These are phyloP conservation scores for Sphyrna mokarran DNA, from an alignment of 2,113 vertebrate genomes.

Conservation along the genomic window DNA sequence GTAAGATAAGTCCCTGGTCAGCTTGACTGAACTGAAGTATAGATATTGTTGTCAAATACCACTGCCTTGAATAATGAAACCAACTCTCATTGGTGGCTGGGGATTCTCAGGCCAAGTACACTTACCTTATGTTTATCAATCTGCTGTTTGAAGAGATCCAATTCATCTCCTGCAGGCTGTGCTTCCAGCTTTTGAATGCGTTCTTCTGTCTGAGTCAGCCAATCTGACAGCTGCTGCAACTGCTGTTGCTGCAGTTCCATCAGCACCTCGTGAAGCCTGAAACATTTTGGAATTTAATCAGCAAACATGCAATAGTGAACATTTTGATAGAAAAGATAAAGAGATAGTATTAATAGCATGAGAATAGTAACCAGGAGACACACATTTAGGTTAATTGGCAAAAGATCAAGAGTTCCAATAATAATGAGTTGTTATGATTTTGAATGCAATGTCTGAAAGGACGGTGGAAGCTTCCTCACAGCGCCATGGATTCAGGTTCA, in stretches of 20 bases:
- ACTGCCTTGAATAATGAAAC: neutral
- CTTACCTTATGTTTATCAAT: conserved; percentile 82
- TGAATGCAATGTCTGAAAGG: neutral
- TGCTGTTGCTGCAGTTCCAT: conserved; percentile 93
- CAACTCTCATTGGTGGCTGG: neutral
- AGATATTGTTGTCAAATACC: neutral
- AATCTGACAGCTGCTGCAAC: conserved; percentile 84
- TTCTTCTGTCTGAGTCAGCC: conserved; percentile 79
- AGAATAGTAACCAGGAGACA: neutral
- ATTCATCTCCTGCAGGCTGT: conserved; percentile 54
- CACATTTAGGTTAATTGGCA: neutral
- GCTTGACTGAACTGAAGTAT: neutral
- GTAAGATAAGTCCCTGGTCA: neutral
- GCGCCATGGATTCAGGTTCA: no score
- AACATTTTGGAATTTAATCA: neutral
- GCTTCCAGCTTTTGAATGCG: conserved; percentile 84
- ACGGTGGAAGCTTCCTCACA: neutral
- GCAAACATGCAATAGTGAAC: neutral
- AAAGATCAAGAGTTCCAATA: neutral
- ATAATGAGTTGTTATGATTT: neutral
- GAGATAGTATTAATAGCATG: neutral
- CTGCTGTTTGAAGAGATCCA: conserved; percentile 68
- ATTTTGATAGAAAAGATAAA: neutral
- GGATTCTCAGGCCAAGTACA: neutral
- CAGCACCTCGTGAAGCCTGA: conserved; percentile 85